These are phyloP conservation scores for Columbina picui DNA, from an alignment of 2,113 vertebrate genomes.

Conservation along the genomic window DNA sequence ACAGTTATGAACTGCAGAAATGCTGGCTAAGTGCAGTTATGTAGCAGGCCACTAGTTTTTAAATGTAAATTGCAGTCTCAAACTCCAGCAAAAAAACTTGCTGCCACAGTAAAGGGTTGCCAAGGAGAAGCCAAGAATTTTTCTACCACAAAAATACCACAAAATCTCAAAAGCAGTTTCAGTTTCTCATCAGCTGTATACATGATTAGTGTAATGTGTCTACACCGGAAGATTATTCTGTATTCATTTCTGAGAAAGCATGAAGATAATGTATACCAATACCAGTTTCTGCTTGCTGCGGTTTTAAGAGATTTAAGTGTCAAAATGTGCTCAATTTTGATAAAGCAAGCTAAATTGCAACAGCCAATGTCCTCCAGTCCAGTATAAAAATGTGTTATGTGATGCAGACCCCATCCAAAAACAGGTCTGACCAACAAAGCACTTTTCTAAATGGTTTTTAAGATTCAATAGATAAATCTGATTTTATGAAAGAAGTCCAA, in stretches of 20 bases:
- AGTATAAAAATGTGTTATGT: slow-evolving; percentile 18
- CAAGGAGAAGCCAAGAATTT: slow-evolving; percentile 81
- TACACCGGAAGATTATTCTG: slow-evolving; percentile 61
- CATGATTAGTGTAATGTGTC: slow-evolving; percentile 63
- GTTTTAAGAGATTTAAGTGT: slow-evolving; percentile 12
- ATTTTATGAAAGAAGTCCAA: slow-evolving; percentile 52
- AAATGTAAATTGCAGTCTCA: slow-evolving; percentile 82
- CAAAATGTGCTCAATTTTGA: slow-evolving; percentile 49
- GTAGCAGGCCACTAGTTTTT: slow-evolving; percentile 85
- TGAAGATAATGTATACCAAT: slow-evolving; percentile 31
- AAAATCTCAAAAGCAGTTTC: slow-evolving; percentile 80
- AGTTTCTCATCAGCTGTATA: slow-evolving; percentile 72
- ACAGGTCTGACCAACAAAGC: slow-evolving; percentile 32
- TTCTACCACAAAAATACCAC: slow-evolving; percentile 82
- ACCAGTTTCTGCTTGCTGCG: slow-evolving; percentile 45
- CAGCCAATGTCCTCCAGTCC: slow-evolving; percentile 52
- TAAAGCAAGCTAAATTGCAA: slow-evolving; percentile 60
- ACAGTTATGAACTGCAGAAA: slow-evolving; percentile 98
- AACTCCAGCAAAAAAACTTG: slow-evolving; percentile 80
- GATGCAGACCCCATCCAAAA: slow-evolving; percentile 40
- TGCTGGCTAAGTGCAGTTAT: slow-evolving; percentile 93
- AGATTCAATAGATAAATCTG: background rate
- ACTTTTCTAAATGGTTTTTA: slow-evolving; percentile 20
- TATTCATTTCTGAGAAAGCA: slow-evolving; percentile 37
- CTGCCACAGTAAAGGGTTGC: slow-evolving; percentile 78